Conservation (phyloP, 64 coral and sea anemone species). For the Actinia equina region DNA sequence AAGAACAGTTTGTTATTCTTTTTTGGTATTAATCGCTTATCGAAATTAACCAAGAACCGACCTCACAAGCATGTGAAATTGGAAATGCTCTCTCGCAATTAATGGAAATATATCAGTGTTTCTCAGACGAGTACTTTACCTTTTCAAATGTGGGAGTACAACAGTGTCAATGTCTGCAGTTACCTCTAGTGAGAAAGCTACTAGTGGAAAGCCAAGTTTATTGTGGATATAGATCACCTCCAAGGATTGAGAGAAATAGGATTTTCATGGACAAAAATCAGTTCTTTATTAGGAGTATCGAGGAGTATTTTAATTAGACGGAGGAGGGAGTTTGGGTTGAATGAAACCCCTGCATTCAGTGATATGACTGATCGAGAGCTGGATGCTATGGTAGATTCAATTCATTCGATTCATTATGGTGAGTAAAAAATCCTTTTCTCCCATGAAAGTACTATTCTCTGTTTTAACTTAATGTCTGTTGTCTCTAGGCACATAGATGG, state of each 20-base stretch:
- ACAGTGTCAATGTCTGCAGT: not conserved
- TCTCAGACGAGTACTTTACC: not conserved
- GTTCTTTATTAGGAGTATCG: not conserved
- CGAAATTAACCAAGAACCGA: not conserved
- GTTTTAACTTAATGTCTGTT: not conserved
- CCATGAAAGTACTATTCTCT: too few relatives aligned
- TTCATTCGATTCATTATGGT: not conserved
- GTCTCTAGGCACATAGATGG: not conserved
- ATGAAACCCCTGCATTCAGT: not conserved
- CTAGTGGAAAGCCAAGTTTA: not conserved
- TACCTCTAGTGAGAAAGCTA: not conserved
- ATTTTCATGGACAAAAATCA: not conserved
- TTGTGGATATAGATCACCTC: not conserved
- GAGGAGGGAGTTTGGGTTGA: not conserved
- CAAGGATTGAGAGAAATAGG: not conserved
- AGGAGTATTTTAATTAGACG: not conserved
- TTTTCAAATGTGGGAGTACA: not conserved
- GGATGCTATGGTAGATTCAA: not conserved
- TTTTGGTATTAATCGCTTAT: not conserved
- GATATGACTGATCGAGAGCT: not conserved
- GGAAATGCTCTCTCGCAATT: not conserved
- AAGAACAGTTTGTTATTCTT: too few relatives aligned
- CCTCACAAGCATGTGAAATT: not conserved
- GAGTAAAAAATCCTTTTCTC: too few relatives aligned
- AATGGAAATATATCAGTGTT: not conserved